Evolutionary conservation across 2,113 vertebrate species (phyloP).

Genomic region (Hippocampus comes): DNA sequence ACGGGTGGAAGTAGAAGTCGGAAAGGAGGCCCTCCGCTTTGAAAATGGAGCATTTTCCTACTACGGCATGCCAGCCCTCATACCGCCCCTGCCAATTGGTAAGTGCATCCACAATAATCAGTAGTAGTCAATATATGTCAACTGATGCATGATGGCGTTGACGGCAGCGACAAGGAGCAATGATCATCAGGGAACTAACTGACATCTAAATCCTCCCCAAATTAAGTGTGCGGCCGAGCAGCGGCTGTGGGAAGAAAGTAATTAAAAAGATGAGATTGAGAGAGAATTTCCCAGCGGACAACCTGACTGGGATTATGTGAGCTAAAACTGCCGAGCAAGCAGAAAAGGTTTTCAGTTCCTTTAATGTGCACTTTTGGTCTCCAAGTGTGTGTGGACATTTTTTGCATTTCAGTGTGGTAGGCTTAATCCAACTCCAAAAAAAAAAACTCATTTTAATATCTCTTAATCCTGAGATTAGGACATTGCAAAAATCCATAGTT

Average conservation of each 20-base stretch:
- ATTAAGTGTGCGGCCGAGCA: constrained; percentile 16
- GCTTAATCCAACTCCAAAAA: constrained; percentile 12
- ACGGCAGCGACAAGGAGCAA: neutral
- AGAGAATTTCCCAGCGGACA: constrained; percentile 64
- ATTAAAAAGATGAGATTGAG: constrained; percentile 66
- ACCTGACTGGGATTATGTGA: constrained; percentile 65
- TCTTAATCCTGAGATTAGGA: constrained; percentile 13
- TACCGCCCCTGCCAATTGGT: constrained; percentile 79
- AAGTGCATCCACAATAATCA: constrained; percentile 31
- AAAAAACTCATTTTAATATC: constrained; percentile 17
- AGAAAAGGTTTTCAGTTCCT: constrained; percentile 22
- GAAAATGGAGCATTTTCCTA: constrained; percentile 96
- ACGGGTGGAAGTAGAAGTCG: constrained; percentile 92
- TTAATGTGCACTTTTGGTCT: constrained; percentile 9
- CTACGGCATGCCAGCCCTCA: constrained; percentile 89
- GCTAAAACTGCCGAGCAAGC: constrained; percentile 47
- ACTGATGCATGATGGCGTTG: neutral
- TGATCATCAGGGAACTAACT: neutral
- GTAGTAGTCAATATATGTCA: constrained; percentile 4
- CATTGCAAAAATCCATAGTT: constrained; percentile 10
- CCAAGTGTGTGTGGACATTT: constrained; percentile 3
- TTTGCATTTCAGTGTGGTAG: constrained; percentile 21
- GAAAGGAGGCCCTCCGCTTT: constrained; percentile 91
- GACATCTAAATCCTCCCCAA: constrained; percentile 20
- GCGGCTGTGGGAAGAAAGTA: constrained; percentile 52